Evolutionary conservation across 2,888 invertebrate genomes (phyloP).

Genomic region (Eupithecia abbreviata): DNA sequence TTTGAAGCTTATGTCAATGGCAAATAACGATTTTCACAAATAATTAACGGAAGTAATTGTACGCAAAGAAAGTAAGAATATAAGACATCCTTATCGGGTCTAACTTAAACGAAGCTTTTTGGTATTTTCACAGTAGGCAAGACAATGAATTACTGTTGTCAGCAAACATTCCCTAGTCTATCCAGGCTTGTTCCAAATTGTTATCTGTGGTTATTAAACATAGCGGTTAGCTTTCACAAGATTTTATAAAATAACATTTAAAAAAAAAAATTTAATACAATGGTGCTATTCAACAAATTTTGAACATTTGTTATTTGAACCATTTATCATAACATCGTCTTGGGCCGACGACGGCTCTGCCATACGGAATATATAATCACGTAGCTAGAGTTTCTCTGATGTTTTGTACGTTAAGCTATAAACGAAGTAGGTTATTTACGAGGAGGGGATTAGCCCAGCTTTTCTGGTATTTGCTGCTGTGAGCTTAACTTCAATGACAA

Average conservation of each 20-base stretch:
- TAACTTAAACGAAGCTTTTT: neutral
- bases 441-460: too few relatives aligned
- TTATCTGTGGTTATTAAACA: too few relatives aligned
- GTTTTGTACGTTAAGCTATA: neutral
- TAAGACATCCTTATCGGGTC: neutral
- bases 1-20: neutral
- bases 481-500: neutral
- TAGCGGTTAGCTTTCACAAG: too few relatives aligned
- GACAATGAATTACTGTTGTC: too few relatives aligned
- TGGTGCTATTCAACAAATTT: neutral
- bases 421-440: neutral
- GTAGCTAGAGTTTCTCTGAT: neutral
- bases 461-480: neutral
- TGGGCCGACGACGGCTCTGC: conserved; percentile 10
- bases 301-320: neutral
- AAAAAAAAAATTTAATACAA: too few relatives aligned
- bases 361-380: conserved; percentile 32
- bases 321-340: neutral
- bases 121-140: neutral
- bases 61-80: neutral
- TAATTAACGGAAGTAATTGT: too few relatives aligned
- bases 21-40: neutral
- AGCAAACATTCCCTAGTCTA: too few relatives aligned
- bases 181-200: too few relatives aligned
- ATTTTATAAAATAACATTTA: too few relatives aligned